A percentile compares a stretch with the other conserved stretches of the same genome.
Conservation (phyloP, 2,888 invertebrate species). For the Leptinotarsa juncta region DNA sequence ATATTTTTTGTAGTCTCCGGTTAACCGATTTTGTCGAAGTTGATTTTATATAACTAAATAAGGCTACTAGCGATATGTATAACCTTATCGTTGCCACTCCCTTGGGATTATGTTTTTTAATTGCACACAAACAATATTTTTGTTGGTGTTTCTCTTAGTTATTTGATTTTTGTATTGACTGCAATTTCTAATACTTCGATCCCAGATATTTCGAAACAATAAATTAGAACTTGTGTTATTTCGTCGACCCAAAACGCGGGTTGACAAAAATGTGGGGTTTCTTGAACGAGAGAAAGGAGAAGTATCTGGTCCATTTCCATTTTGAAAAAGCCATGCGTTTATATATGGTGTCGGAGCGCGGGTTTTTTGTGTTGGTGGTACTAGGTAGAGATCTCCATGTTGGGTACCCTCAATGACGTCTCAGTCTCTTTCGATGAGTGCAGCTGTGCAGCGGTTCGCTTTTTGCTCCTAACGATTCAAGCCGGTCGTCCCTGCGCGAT, state of each 20-base stretch:
- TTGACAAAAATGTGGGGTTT: slow-evolving; percentile 30
- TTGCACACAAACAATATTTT: not conserved
- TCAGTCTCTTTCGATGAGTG: slow-evolving; percentile 40
- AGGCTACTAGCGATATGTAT: not conserved
- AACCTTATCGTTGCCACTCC: not conserved
- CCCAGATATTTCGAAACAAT: not conserved
- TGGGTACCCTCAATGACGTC: slow-evolving; percentile 59
- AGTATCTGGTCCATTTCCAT: slow-evolving; percentile 44
- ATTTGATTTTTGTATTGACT: too few relatives aligned
- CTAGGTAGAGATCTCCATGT: slow-evolving; percentile 59
- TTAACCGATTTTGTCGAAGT: not conserved
- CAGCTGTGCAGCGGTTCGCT: slow-evolving; percentile 27
- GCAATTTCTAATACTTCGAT: too few relatives aligned
- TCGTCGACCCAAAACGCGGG: not conserved
- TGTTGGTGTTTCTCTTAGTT: too few relatives aligned
- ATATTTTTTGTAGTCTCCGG: not conserved
- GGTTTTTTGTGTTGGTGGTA: slow-evolving; percentile 56
- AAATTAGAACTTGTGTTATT: not conserved
- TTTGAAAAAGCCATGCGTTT: slow-evolving; percentile 45
- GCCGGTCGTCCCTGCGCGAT: slow-evolving; percentile 49
- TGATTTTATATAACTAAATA: not conserved
- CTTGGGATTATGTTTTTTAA: not conserved
- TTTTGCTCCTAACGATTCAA: slow-evolving; percentile 32
- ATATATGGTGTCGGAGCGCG: slow-evolving; percentile 54
- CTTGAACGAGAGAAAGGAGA: slow-evolving; percentile 34